Base-by-base conservation (phyloP, 1,140 invertebrate species). In the Aethina tumida region DNA sequence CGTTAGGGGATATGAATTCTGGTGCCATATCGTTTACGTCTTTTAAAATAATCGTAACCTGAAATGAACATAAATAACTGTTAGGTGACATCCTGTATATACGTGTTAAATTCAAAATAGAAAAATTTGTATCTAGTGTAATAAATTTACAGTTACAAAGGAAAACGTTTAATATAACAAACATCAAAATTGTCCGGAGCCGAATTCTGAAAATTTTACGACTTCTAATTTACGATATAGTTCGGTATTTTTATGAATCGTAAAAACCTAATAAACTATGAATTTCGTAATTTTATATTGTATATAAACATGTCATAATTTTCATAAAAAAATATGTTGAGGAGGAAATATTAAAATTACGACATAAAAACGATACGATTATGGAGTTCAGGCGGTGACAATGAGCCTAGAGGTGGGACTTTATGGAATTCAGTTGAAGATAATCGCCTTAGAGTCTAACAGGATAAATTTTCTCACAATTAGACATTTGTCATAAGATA, bases 1-100 rank as follows among this genome's bases (percentile, higher is more conserved):
- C 74, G 49, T 84, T 87, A 1, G 81, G 69, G 5, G 84, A 80
- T 46, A 90, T 74, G 64, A 98, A 97, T 56, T 84, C 77, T 0
- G 95, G 94, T 8, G 85, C 74, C 70, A 90, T 81, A 62, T 99
- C 94, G 66, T 97, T 97, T 12, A 96, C 83, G 64, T 97, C 93
- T 58, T 87, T 77, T 24, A 97, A 64, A 34, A 80, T 74, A 42
- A 97, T 79, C 13, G 76, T 88, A 21, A 96, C 86, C 84, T 91
- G 65, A 20, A 66, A 65, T 51, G 47, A 45, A 43, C 30, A 43
- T 15, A 25, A n/a, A n/a, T n/a, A n/a, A n/a, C n/a, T n/a, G n/a
- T n/a, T n/a, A n/a, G n/a, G n/a, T n/a, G n/a, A n/a, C n/a, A n/a
- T n/a, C n/a, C n/a, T n/a, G n/a, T n/a, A n/a, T n/a, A n/a, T n/a